Conservation (phyloP, 2,888 invertebrate species). For the Scaptodrosophila latifasciaeformis region DNA sequence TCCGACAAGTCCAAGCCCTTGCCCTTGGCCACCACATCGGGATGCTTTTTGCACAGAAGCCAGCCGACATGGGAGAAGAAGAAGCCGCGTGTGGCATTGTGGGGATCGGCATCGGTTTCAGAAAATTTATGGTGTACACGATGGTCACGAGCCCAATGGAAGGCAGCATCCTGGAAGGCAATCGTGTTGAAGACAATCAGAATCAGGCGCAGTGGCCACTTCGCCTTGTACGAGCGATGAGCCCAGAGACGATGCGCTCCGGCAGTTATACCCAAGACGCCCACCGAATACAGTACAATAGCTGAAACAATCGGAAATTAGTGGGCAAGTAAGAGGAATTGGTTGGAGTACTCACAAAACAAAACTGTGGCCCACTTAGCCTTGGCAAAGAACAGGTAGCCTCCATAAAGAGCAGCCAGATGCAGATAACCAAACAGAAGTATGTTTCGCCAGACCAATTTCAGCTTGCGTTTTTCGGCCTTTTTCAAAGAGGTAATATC, state of each 20-base stretch:
- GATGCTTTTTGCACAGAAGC: constrained; percentile 92
- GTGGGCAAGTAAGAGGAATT: background rate
- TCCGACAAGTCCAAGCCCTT: constrained; percentile 90
- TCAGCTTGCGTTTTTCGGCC: constrained; percentile 78
- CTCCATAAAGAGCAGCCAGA: constrained; percentile 83
- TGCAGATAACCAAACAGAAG: constrained; percentile 85
- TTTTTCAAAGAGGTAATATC: constrained; percentile 77
- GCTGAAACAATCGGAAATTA: constrained; percentile 77
- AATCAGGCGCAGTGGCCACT: constrained; percentile 87
- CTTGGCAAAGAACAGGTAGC: constrained; percentile 82
- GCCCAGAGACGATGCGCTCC: constrained; percentile 97
- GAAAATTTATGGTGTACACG: constrained; percentile 94
- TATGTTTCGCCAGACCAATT: constrained; percentile 89
- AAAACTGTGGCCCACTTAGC: constrained; percentile 83
- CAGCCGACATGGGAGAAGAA: constrained; percentile 98
- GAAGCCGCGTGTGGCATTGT: constrained; percentile 95
- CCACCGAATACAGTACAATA: constrained; percentile 82
- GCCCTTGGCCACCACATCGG: constrained; percentile 89
- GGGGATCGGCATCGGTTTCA: too few species aligned
- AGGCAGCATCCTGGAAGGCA: constrained; percentile 89
- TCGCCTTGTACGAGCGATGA: constrained; percentile 96
- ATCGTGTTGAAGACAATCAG: constrained; percentile 89
- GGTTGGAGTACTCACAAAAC: constrained; percentile 80
- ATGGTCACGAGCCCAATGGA: constrained; percentile 87
- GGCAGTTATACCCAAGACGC: constrained; percentile 95